Evolutionary conservation across 2,888 invertebrate genomes (phyloP).

Genomic region (Subacronicta megacephala): DNA sequence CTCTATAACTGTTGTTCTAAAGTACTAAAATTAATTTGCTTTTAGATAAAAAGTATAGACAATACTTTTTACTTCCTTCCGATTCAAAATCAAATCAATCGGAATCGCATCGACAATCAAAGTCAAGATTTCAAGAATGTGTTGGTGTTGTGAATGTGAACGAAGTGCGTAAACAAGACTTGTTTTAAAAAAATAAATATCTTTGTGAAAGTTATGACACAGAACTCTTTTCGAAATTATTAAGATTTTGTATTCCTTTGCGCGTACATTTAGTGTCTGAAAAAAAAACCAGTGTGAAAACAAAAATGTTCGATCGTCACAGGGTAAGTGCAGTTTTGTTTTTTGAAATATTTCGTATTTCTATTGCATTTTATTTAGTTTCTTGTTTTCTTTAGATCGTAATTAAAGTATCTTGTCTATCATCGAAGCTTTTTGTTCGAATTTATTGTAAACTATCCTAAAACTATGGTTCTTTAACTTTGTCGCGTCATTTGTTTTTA

Average conservation of each 20-base stretch:
- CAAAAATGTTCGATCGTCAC: constrained; percentile 10
- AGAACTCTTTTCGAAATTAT: background rate
- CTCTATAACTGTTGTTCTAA: no score
- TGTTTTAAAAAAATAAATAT: constrained; percentile 29
- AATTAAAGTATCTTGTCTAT: constrained; percentile 1
- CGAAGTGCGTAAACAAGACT: constrained; percentile 62
- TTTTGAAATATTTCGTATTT: constrained; percentile 20
- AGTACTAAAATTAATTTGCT: no score
- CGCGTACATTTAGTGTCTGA: constrained; percentile 16
- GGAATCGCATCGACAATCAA: constrained; percentile 53
- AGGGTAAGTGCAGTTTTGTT: constrained; percentile 50
- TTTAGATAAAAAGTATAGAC: constrained; percentile 51
- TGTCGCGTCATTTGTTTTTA: constrained; percentile 25
- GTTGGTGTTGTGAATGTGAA: constrained; percentile 41
- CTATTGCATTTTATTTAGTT: background rate
- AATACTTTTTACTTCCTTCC: constrained; percentile 34
- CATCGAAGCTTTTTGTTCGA: constrained; percentile 6
- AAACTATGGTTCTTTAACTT: background rate
- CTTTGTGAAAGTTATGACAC: constrained; percentile 13
- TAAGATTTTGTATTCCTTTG: constrained; percentile 10
- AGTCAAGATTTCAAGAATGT: constrained; percentile 28
- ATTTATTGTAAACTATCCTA: constrained; percentile 1
- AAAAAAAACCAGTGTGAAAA: constrained; percentile 2
- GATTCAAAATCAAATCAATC: constrained; percentile 61
- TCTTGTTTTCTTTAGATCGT: constrained; percentile 4